Base-by-base conservation (phyloP, 2,797 vertebrate species). In the Coranthus polyacanthus region DNA sequence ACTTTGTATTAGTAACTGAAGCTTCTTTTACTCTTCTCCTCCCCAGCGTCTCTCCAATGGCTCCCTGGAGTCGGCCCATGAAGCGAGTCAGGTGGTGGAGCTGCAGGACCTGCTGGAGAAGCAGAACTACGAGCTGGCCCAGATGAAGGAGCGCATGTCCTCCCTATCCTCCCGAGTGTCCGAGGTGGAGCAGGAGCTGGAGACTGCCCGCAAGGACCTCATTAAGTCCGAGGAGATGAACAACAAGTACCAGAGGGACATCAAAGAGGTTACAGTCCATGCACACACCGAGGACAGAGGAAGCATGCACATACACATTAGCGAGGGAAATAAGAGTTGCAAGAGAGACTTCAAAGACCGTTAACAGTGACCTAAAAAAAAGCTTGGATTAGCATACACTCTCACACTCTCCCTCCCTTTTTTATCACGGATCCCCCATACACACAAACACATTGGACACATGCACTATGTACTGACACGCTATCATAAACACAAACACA, bases 181-280 rank as follows among this genome's bases (percentile, higher is more conserved):
- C 16, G 98, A 99, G 85, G 97, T 98, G 79, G 97, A 99, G 81
- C 97, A 96, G 87, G 97, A 99, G 93, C 95, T 98, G 83, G 98
- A 99, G 84, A 96, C 97, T 0, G 96, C 98, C 5, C 96, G 98
- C 75, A 99, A 99, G 78, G 98, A 99, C 71, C 96, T 99, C 79
- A 95, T 97, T 92, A 99, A 98, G 93, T 97, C 96, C 0, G 98
- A 99, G 90, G 97, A 99, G 92, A 96, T 99, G 95, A 99, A 96
- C 92, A 96, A 81, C 83, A 98, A 96, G 93, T 98, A 98, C 93
- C 97, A 99, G 92, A 95, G 97, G 89, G 98, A 99, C 89, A 98
- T 98, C 78, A 96, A 97, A 89, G 97, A 99, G 96, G 98, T 99
- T 92, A 90, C 88, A 37, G 44, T 38, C 24, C 59, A 38, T 34